Percentiles rank a stretch among this genome's conserved stretches.
These are phyloP conservation scores for Rhagophthalmus giganteus DNA, from an alignment of 2,888 invertebrate genomes.

Conservation along the genomic window DNA sequence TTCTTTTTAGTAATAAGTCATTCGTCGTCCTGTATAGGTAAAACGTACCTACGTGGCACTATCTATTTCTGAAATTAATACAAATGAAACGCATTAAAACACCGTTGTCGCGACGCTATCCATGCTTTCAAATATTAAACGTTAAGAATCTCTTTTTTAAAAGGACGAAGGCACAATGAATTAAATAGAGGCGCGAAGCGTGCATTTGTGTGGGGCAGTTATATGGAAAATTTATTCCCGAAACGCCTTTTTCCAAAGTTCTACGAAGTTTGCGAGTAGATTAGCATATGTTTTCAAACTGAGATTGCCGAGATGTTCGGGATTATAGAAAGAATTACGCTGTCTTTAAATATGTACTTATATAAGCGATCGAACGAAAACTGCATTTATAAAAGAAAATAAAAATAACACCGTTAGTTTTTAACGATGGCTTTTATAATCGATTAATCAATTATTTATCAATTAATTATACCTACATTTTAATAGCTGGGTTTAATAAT, in stretches of 20 bases:
- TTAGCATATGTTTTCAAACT: constrained; percentile 26
- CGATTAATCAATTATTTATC: too few relatives aligned
- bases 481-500: too few relatives aligned
- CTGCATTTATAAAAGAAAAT: constrained; percentile 14
- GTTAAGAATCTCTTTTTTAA: constrained; percentile 33
- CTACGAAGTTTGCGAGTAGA: constrained; percentile 21
- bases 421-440: too few relatives aligned
- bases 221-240: constrained; percentile 40
- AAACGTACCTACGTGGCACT: too few relatives aligned
- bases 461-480: too few relatives aligned
- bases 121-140: constrained; percentile 20
- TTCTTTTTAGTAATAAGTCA: too few relatives aligned
- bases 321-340: constrained; percentile 23
- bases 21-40: too few relatives aligned
- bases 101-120: background rate
- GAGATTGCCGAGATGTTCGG: constrained; percentile 20
- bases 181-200: constrained; percentile 32
- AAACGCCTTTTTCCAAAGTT: constrained; percentile 37
- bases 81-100: too few relatives aligned
- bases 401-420: constrained; percentile 14
- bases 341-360: constrained; percentile 8
- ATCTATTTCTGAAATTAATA: too few relatives aligned
- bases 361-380: constrained; percentile 3
- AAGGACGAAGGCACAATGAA: constrained; percentile 32
- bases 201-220: constrained; percentile 38